These are phyloP conservation scores for Rhagologus leucostigma DNA, from an alignment of 2,113 vertebrate genomes.

Conservation along the genomic window DNA sequence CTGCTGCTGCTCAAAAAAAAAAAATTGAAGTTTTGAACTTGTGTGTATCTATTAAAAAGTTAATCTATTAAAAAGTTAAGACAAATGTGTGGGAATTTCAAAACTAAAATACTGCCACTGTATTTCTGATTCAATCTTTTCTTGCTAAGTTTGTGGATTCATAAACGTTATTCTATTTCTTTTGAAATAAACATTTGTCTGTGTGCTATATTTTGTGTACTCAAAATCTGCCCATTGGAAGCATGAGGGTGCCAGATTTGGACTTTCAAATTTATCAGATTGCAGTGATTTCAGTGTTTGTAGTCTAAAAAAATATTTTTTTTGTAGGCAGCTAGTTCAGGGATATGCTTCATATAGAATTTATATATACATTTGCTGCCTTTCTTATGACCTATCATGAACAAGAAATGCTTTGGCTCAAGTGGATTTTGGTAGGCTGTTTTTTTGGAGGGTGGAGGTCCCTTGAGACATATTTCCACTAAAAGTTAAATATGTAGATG, in stretches of 20 bases:
- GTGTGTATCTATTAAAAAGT: neutral
- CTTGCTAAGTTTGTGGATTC: neutral
- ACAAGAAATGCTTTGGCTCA: neutral
- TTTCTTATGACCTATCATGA: neutral
- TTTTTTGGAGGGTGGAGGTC: neutral
- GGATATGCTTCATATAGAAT: neutral
- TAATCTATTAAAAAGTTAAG: neutral
- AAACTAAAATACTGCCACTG: neutral
- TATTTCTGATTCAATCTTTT: neutral
- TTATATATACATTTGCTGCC: neutral
- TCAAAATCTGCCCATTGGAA: neutral
- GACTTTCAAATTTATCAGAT: neutral
- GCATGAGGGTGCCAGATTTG: neutral
- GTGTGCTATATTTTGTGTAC: neutral
- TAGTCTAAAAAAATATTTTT: neutral
- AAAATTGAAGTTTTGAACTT: neutral
- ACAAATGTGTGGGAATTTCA: neutral
- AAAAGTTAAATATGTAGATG: slow-evolving; percentile 27
- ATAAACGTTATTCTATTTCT: neutral
- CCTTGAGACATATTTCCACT: neutral
- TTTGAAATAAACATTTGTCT: neutral
- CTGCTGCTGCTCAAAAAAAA: neutral
- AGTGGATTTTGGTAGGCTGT: neutral
- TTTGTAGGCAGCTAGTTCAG: neutral
- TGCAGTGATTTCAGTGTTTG: neutral